These are phyloP conservation scores for Herminia tarsipennalis DNA, from an alignment of 2,888 invertebrate genomes.

Conservation along the genomic window DNA sequence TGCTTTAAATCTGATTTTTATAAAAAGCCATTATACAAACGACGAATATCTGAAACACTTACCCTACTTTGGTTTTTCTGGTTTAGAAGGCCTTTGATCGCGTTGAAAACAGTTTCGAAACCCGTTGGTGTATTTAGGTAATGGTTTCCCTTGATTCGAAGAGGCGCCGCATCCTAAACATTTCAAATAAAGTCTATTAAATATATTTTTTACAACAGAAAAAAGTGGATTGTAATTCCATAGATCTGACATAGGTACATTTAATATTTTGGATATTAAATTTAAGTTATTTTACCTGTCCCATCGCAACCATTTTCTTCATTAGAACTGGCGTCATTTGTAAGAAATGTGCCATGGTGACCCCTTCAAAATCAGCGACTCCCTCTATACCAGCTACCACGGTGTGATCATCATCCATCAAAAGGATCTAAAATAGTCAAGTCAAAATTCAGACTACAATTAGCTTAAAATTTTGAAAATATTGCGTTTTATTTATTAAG, in stretches of 20 bases:
- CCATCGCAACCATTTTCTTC: conserved; percentile 77
- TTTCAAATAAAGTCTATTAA: neutral
- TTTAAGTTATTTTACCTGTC: conserved; percentile 56
- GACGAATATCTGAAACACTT: conserved; percentile 43
- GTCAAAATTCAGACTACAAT: too few relatives aligned
- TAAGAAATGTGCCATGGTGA: conserved; percentile 77
- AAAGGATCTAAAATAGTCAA: neutral
- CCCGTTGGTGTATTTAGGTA: conserved; percentile 84
- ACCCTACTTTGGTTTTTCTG: conserved; percentile 86
- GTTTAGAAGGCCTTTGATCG: conserved; percentile 81
- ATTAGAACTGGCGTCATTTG: conserved; percentile 80
- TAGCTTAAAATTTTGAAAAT: too few relatives aligned
- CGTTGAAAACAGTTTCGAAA: conserved; percentile 84
- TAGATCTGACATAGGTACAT: too few relatives aligned
- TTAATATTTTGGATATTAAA: too few relatives aligned
- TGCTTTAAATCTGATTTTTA: neutral
- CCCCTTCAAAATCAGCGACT: conserved; percentile 78
- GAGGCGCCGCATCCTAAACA: conserved; percentile 85
- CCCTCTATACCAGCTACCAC: conserved; percentile 54
- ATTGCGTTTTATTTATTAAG: too few relatives aligned
- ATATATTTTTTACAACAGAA: too few relatives aligned
- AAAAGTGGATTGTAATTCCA: too few relatives aligned
- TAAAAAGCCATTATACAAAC: neutral
- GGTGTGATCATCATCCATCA: neutral
- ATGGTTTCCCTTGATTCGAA: conserved; percentile 85